Conservation (phyloP, 2,888 invertebrate species). For the Apamea epomidion region DNA sequence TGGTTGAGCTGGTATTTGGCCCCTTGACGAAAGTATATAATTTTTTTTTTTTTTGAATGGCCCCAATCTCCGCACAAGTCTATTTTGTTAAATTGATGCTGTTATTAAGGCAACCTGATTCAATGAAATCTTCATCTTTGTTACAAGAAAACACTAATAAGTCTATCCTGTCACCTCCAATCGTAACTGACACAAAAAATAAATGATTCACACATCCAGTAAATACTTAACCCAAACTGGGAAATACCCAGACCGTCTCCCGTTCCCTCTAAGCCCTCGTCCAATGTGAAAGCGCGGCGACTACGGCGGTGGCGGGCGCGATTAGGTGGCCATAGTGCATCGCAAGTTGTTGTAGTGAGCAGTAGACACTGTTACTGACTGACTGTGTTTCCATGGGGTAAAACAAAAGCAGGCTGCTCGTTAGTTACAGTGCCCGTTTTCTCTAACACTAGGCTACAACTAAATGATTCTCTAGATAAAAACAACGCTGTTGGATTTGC, state of each 20-base stretch:
- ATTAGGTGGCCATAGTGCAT: neutral
- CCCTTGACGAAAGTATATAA: neutral
- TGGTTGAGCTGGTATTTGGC: neutral
- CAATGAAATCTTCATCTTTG: neutral
- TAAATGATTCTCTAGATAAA: neutral
- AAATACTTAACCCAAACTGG: neutral
- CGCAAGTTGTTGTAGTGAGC: neutral
- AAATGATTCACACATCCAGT: constrained; percentile 13
- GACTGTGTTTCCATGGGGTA: too few species aligned
- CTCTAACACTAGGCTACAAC: neutral
- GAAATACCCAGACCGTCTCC: constrained; percentile 39
- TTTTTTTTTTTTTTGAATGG: neutral
- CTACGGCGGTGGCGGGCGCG: neutral
- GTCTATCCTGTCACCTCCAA: neutral
- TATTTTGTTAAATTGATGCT: neutral
- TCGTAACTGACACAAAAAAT: neutral
- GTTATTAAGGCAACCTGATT: neutral
- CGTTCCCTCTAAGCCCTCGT: neutral
- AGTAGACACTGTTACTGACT: neutral
- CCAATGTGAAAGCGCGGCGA: neutral
- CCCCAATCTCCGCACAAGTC: neutral
- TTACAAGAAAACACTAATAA: neutral
- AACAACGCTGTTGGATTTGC: neutral
- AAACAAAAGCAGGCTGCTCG: neutral
- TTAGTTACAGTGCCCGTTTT: neutral